Percentiles rank a stretch among this genome's conserved stretches.
Conservation (phyloP, 2,797 vertebrate genomes). For the Dendrocincla fuliginosa region DNA sequence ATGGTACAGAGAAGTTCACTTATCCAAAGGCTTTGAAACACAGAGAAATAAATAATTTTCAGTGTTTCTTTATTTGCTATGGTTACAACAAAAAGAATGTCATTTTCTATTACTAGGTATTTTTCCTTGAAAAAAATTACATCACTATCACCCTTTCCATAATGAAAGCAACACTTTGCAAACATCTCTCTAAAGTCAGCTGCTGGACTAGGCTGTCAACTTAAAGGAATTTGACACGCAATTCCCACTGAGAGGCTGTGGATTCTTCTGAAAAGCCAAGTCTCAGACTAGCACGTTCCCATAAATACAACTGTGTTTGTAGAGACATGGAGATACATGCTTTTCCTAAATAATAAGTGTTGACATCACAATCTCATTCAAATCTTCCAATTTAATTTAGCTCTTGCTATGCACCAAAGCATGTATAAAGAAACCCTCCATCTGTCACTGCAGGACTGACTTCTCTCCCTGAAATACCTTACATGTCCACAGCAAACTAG, state of each 20-base stretch:
- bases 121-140: neutral
- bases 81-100: neutral
- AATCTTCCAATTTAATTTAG: neutral
- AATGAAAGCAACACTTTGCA: neutral
- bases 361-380: neutral
- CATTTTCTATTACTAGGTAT: neutral
- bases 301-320: neutral
- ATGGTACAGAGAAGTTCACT: neutral
- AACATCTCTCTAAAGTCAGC: neutral
- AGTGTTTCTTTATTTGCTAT: neutral
- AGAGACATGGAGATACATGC: neutral
- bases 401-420: neutral
- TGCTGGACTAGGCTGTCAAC: neutral
- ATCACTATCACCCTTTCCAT: neutral
- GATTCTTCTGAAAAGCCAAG: neutral
- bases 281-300: neutral
- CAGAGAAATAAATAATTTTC: neutral
- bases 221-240: neutral
- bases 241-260: neutral
- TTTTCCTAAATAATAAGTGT: neutral
- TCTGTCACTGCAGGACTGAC: neutral
- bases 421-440: constrained; percentile 12
- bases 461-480: constrained; percentile 7
- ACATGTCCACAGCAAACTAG: neutral
- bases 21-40: neutral